Evolutionary conservation across 2,113 vertebrate genomes (phyloP).

Genomic region (Hippolais icterina): DNA sequence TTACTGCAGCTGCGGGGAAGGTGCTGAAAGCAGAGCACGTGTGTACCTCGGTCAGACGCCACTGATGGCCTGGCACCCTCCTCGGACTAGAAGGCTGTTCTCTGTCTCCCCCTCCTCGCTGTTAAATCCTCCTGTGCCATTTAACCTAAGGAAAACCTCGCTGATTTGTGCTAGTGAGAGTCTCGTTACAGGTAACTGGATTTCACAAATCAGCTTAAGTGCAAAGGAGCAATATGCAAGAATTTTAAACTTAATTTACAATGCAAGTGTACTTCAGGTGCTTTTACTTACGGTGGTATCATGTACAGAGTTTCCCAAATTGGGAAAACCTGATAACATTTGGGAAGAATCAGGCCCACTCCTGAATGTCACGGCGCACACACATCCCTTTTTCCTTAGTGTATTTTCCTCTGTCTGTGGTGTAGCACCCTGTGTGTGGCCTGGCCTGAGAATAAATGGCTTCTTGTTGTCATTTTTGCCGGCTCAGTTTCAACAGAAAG

Average conservation of each 20-base stretch:
- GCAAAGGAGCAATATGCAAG: not conserved
- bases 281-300: not conserved
- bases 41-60: rapidly evolving
- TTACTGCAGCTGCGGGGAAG: not conserved
- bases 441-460: not conserved
- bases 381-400: not conserved
- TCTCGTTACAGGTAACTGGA: not conserved
- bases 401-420: not conserved
- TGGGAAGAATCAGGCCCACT: not conserved
- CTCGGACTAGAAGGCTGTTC: not conserved
- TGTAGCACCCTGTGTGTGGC: not conserved
- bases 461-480: not conserved
- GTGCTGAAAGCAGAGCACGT: not conserved
- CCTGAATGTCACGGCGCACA: not conserved
- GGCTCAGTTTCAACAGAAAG: not conserved
- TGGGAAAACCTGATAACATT: not conserved
- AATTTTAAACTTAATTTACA: not conserved
- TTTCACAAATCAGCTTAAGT: conserved; percentile 18
- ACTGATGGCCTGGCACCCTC: not conserved
- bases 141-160: not conserved
- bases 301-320: not conserved
- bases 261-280: not conserved
- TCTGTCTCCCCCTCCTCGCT: not conserved
- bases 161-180: not conserved
- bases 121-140: not conserved